These are phyloP conservation scores for Psittacula derbiana DNA, from an alignment of 2,797 vertebrate genomes.

Conservation along the genomic window DNA sequence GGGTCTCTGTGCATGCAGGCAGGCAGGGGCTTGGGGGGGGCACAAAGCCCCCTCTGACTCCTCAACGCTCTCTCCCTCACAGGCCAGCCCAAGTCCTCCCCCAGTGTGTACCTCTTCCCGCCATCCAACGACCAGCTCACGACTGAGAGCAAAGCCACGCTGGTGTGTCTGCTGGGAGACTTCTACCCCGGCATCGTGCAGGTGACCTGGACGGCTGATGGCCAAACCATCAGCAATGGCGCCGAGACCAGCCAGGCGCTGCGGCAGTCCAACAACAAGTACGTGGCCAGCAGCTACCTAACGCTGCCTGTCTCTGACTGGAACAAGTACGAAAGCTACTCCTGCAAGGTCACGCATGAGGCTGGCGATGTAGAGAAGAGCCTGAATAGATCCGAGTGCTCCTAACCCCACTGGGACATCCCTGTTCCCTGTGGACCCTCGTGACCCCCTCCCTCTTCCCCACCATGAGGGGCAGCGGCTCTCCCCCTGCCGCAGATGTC, in stretches of 20 bases:
- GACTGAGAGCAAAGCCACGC: fast-evolving
- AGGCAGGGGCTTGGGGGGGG: not conserved
- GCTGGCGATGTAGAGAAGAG: not conserved
- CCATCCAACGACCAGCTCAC: fast-evolving
- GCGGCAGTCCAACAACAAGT: slow-evolving; percentile 45
- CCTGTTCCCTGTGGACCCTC: fast-evolving
- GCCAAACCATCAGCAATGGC: fast-evolving
- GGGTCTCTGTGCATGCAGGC: not conserved
- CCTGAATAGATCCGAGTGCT: not conserved
- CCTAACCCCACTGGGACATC: not conserved
- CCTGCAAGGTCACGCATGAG: slow-evolving; percentile 59
- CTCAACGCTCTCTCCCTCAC: fast-evolving
- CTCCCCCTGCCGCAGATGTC: not conserved
- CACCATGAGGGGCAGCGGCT: not conserved
- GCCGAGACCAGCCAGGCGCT: not conserved
- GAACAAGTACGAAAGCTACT: not conserved
- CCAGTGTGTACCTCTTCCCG: slow-evolving; percentile 9
- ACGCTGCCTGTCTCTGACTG: not conserved
- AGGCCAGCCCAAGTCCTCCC: not conserved
- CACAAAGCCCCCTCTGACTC: not conserved
- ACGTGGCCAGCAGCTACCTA: slow-evolving; percentile 70
- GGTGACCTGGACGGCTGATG: slow-evolving; percentile 32
- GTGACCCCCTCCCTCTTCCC: not conserved
- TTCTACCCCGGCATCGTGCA: not conserved
- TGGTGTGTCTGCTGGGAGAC: slow-evolving; percentile 33